Percentiles rank a stretch among this genome's conserved stretches.
These are phyloP conservation scores for Saccopteryx bilineata DNA, from an alignment of 2,113 vertebrate species.

Conservation along the genomic window DNA sequence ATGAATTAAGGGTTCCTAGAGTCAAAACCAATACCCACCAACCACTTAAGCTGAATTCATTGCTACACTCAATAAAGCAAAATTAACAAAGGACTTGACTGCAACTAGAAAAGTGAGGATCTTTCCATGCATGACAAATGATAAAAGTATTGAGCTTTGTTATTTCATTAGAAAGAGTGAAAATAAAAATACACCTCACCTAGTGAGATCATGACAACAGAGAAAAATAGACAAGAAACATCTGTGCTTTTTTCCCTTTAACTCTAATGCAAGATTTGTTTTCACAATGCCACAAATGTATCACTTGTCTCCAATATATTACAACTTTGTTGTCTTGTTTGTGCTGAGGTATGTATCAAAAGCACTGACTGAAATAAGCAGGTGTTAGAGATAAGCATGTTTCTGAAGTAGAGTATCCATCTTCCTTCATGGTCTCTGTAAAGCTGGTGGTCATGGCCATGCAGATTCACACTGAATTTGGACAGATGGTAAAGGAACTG, in stretches of 20 bases:
- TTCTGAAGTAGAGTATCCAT: not conserved
- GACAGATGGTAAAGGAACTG: no score
- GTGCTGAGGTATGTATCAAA: not conserved
- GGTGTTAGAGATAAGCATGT: not conserved
- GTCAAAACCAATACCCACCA: not conserved
- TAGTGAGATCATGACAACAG: not conserved
- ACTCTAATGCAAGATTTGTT: not conserved
- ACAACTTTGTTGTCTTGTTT: not conserved
- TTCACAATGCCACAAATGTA: not conserved
- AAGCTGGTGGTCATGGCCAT: not conserved
- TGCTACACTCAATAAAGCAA: not conserved
- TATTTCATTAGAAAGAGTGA: not conserved
- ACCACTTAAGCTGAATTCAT: not conserved
- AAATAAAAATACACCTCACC: not conserved
- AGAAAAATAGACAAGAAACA: not conserved
- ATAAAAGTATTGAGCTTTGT: not conserved
- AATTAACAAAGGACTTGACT: not conserved
- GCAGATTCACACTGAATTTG: no score
- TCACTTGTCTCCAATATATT: not conserved
- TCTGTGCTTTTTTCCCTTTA: not conserved
- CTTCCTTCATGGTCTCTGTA: not conserved
- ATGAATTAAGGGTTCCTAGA: not conserved
- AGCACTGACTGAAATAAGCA: not conserved
- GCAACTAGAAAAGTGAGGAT: not conserved
- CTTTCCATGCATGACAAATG: not conserved